phyloP scores from a whole-genome alignment of 2,888 invertebrate genomes.

The Lithophane ornitopus region DNA sequence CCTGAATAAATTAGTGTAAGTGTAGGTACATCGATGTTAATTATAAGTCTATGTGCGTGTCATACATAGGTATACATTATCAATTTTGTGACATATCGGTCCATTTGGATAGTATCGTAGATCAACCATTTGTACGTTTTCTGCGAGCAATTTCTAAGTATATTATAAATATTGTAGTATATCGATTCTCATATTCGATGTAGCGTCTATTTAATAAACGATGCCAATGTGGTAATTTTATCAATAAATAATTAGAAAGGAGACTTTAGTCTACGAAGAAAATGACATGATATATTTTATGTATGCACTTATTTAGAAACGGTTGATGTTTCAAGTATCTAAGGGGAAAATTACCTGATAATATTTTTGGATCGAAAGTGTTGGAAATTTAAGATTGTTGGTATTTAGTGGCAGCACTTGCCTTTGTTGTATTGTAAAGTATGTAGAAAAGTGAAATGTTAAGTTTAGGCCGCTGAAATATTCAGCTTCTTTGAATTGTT shows the following conservation, averaged over 20 bases:
- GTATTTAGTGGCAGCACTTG: constrained; percentile 23
- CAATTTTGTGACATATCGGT: constrained; percentile 23
- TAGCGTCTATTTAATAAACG: constrained; percentile 12
- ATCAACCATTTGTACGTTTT: constrained; percentile 13
- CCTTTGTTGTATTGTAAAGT: constrained; percentile 7
- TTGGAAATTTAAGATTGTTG: constrained; percentile 35
- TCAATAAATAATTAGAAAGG: constrained; percentile 9
- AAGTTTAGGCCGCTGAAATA: constrained; percentile 3
- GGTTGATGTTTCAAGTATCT: constrained; percentile 2
- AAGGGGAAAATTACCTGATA: constrained; percentile 3
- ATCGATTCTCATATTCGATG: constrained; percentile 16
- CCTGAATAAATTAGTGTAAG: constrained; percentile 16
- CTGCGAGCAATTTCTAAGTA: constrained; percentile 39
- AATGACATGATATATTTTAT: constrained; percentile 51
- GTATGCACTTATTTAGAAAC: constrained; percentile 27
- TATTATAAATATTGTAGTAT: constrained; percentile 4
- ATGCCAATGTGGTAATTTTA: constrained; percentile 5
- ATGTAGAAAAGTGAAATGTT: constrained; percentile 1
- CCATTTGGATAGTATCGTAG: constrained; percentile 13
- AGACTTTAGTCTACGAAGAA: constrained; percentile 40
- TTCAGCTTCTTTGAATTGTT: constrained; percentile 22
- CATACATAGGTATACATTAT: constrained; percentile 26
- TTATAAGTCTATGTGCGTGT: constrained; percentile 23
- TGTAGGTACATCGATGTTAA: constrained; percentile 51
- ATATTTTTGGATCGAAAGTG: constrained; percentile 50